Conservation (phyloP, 2,888 invertebrate species). For the Dexiosoma caninum region DNA sequence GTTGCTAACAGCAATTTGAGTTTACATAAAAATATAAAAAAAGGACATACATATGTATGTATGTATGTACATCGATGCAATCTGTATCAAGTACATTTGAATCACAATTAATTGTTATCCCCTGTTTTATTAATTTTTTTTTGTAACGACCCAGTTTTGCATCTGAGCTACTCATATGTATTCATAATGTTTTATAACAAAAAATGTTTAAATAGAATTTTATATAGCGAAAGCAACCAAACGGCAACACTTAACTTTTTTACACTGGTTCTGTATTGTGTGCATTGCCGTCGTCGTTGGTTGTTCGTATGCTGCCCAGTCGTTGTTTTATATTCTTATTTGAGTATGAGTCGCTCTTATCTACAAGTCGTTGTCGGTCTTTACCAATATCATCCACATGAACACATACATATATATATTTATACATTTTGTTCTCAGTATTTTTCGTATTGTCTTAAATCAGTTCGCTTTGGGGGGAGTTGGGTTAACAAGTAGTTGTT, state of each 20-base stretch:
- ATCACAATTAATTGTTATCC: too few species aligned
- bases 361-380: slow-evolving; percentile 50
- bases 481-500: background rate
- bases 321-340: slow-evolving; percentile 28
- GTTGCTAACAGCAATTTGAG: too few species aligned
- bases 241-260: background rate
- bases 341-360: slow-evolving; percentile 51
- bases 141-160: too few species aligned
- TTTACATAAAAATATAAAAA: too few species aligned
- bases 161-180: too few species aligned
- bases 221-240: too few species aligned
- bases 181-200: too few species aligned
- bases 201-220: too few species aligned
- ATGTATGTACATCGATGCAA: too few species aligned
- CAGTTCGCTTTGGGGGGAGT: background rate
- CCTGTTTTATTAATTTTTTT: too few species aligned
- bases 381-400: slow-evolving; percentile 7
- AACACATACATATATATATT: slow-evolving; percentile 17
- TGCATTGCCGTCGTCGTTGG: background rate
- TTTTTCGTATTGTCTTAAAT: slow-evolving; percentile 39
- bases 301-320: background rate
- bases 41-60: too few species aligned
- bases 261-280: slow-evolving; percentile 19
- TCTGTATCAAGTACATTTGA: too few species aligned
- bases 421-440: slow-evolving; percentile 48